Conservation (phyloP, 2,888 invertebrate genomes). For the Eretmocerus hayati region DNA sequence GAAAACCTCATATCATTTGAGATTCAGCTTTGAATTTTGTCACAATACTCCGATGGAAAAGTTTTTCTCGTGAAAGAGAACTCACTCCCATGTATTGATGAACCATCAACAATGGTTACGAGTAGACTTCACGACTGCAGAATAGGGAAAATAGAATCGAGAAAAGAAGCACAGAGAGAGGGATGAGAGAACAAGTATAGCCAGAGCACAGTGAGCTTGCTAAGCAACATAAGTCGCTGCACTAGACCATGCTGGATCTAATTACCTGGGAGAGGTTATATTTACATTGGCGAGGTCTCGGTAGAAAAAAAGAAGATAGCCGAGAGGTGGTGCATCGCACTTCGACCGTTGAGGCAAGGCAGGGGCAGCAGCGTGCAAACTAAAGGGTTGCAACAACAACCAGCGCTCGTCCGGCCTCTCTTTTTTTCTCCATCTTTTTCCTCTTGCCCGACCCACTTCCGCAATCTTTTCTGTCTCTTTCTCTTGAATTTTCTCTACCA, state of each 20-base stretch:
- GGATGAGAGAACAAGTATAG: no score
- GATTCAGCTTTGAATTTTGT: no score
- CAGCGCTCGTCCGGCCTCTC: neutral
- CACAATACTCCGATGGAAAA: no score
- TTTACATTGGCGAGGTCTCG: constrained; percentile 12
- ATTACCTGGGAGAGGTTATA: constrained; percentile 15
- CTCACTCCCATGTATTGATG: no score
- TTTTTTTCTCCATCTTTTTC: constrained; percentile 9
- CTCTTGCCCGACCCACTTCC: constrained; percentile 31
- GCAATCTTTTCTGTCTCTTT: constrained; percentile 1
- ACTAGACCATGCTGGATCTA: constrained; percentile 22
- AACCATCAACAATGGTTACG: no score
- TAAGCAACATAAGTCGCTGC: no score
- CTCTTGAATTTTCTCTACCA: neutral
- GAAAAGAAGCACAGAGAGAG: neutral
- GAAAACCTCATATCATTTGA: no score
- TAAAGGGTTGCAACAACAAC: neutral
- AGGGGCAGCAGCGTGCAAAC: neutral
- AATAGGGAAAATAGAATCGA: neutral
- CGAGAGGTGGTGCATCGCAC: neutral
- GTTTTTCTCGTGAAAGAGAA: no score
- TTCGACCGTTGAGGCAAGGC: no score
- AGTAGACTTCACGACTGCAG: no score
- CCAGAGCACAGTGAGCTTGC: no score
- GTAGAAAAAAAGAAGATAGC: constrained; percentile 3